phyloP scores from a whole-genome alignment of 2,797 vertebrate species.

The Pyrocephalus nanus region DNA sequence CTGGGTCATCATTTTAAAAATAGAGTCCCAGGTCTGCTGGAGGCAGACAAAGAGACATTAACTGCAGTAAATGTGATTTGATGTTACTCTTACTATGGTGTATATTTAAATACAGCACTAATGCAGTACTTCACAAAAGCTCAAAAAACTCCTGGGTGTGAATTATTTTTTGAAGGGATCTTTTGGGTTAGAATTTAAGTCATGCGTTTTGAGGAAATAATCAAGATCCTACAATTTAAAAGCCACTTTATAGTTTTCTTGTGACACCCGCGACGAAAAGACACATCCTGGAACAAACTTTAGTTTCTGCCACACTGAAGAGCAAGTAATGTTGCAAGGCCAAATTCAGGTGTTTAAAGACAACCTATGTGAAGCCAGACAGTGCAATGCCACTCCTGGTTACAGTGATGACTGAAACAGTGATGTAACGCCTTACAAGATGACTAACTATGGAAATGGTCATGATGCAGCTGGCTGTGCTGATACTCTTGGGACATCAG shows the following conservation, averaged over 20 bases:
- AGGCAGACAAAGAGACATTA: not conserved
- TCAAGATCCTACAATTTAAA: not conserved
- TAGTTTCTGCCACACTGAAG: not conserved
- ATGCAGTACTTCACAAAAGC: not conserved
- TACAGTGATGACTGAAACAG: not conserved
- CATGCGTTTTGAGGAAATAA: not conserved
- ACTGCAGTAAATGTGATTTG: not conserved
- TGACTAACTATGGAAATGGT: not conserved
- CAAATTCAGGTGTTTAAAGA: not conserved
- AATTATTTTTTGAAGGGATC: not conserved
- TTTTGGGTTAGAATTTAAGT: not conserved
- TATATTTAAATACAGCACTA: not conserved
- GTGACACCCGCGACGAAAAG: not conserved
- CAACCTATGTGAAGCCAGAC: not conserved
- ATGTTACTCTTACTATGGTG: not conserved
- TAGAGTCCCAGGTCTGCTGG: not conserved
- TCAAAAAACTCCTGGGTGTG: not conserved
- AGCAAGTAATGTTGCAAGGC: accelerated
- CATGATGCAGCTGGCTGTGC: not conserved
- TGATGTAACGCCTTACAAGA: not conserved
- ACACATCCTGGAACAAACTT: not conserved
- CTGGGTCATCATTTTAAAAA: not conserved
- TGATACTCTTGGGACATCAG: not conserved
- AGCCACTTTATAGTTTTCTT: not conserved
- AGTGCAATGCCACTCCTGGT: not conserved